Evolutionary conservation across 2,888 invertebrate genomes (phyloP), one percentile per base, ranked within the genome.

Genomic region (Epistrophella euchroma): DNA sequence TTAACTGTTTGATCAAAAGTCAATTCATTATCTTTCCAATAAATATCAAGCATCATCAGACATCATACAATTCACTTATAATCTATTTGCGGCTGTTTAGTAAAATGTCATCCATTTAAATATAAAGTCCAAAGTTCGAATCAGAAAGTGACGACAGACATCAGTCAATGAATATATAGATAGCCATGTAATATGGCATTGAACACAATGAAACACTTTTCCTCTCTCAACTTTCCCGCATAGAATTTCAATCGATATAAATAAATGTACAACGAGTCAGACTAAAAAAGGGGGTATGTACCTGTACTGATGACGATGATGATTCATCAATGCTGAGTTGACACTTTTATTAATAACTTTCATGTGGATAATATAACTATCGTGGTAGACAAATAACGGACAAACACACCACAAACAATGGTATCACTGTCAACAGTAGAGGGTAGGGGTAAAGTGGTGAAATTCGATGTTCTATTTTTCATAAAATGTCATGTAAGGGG

Each of bases 231-330:
- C 43, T 45, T 64, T 62, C 5, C 5, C 13, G n/a, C n/a, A 45
- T 64, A 45, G 28, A 45, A 43, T 45, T 64, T 45, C n/a, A 64
- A 64, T 64, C 64, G 43, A 64, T 64, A n/a, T n/a, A n/a, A n/a
- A n/a, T n/a, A n/a, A n/a, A n/a, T n/a, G n/a, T n/a, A 28, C 7
- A 40, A 45, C 3, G 11, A 28, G 11, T 28, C 64, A 64, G 40
- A 60, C 40, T 40, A 6, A 10, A 52, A 25, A 52, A 25, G 15
- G 25, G 52, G 52, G 52, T 25, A 25, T 52, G n/a, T 52, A 52
- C 13, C 3, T 13, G 4, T 22, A 22, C 25, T 19, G 17, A 32
- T 35, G 17, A 35, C 35, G 32, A 32, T 37, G 60, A 64, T 64
- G 62, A 62, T 45, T 64, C 64, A 64, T 60, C 37, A 60, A 60